A percentile compares a stretch with the other conserved stretches of the same genome.
Conservation (phyloP, 2,113 vertebrate species). For the Corydoras maculifer region DNA sequence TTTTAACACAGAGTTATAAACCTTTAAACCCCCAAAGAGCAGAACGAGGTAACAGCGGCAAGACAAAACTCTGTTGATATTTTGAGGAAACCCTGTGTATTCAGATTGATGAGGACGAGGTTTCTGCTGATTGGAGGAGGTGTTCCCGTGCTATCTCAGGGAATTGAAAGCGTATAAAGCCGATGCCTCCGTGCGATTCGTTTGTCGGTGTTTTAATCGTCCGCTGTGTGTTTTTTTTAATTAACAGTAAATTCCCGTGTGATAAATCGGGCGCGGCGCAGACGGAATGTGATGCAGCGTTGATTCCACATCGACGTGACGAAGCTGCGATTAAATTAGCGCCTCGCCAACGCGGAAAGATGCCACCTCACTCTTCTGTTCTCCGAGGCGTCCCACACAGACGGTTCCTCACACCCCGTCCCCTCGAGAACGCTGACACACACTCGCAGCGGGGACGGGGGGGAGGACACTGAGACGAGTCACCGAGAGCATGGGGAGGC, state of each 20-base stretch:
- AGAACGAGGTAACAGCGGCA: too few species aligned
- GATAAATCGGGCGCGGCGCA: slow-evolving; percentile 1
- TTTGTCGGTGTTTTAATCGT: not conserved
- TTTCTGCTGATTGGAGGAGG: too few species aligned
- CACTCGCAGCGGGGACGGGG: not conserved
- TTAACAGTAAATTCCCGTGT: slow-evolving; percentile 5
- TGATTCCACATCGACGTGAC: slow-evolving; percentile 35
- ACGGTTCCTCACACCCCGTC: not conserved
- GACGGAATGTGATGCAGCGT: slow-evolving; percentile 18
- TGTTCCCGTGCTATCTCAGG: too few species aligned
- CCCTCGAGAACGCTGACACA: slow-evolving; percentile 4
- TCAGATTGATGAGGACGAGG: too few species aligned
- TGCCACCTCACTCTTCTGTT: slow-evolving; percentile 17
- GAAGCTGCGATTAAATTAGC: slow-evolving; percentile 33
- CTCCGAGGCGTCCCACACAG: slow-evolving; percentile 32
- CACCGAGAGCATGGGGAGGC: not conserved
- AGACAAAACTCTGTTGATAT: too few species aligned
- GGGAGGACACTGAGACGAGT: slow-evolving; percentile 5
- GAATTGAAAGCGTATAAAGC: too few species aligned
- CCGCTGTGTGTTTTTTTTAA: not conserved
- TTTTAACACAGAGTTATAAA: too few species aligned
- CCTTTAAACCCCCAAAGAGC: too few species aligned
- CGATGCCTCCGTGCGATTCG: too few species aligned
- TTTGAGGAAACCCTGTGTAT: too few species aligned
- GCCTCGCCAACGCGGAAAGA: slow-evolving; percentile 20